These are phyloP conservation scores for Drosophila hamatofila DNA, from an alignment of 2,888 invertebrate species.

Conservation along the genomic window DNA sequence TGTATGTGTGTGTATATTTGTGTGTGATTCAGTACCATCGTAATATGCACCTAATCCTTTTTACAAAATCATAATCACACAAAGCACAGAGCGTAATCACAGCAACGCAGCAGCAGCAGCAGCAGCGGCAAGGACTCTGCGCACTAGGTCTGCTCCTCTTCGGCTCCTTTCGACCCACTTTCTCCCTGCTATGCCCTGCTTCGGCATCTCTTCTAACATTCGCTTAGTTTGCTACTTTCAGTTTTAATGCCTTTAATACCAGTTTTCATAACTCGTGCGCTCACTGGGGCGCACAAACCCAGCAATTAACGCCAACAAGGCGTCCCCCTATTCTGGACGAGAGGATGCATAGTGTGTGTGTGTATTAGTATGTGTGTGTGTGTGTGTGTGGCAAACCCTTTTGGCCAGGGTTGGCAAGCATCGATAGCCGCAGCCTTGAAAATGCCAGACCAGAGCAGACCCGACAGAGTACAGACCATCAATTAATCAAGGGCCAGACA, in stretches of 20 bases:
- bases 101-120: constrained; percentile 49
- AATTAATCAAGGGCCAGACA: constrained; percentile 69
- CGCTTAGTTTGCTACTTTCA: constrained; percentile 70
- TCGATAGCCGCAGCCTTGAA: constrained; percentile 61
- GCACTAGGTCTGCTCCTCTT: constrained; percentile 22
- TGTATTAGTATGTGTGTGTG: constrained; percentile 1
- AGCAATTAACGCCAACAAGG: constrained; percentile 70
- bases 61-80: constrained; percentile 78
- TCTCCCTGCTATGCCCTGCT: background rate
- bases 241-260: constrained; percentile 72
- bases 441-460: background rate
- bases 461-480: constrained; percentile 37
- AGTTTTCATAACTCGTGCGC: constrained; percentile 79
- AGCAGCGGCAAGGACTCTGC: constrained; percentile 44
- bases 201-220: constrained; percentile 42
- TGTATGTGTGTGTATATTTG: constrained; percentile 19
- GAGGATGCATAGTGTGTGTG: constrained; percentile 27
- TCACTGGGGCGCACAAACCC: constrained; percentile 68
- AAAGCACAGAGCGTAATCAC: constrained; percentile 73
- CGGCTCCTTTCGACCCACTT: constrained; percentile 3
- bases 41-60: constrained; percentile 80
- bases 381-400: constrained; percentile 12
- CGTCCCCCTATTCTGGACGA: constrained; percentile 11
- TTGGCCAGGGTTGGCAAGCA: constrained; percentile 36
- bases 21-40: constrained; percentile 48